Evolutionary conservation across 2,113 vertebrate species (phyloP), one percentile per base, ranked within the genome.

Genomic region (Agelaius tricolor): DNA sequence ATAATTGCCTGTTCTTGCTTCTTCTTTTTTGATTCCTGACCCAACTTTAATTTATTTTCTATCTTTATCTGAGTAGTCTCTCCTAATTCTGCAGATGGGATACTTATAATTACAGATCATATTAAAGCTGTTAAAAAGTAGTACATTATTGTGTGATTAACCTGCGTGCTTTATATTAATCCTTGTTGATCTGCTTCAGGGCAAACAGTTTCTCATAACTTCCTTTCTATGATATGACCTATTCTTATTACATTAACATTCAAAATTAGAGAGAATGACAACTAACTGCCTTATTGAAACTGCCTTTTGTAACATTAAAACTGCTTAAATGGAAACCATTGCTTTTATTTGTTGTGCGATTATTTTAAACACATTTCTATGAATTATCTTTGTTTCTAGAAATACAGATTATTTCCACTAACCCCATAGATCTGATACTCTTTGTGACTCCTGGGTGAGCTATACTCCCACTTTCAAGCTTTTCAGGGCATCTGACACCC

Each of bases 11-110:
- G 30, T 67, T 61, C 80, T 89, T 91, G 15, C 7, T 66, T 33
- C 10, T 80, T 72, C 41, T 63, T 90, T 88, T 94, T 96, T 92
- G 80, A 90, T 94, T 95, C 93, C 93, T 94, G 73, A 95, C 77
- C 76, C 73, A 85, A 83, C 69, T 96, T 76, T 89, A 73, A 28
- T 62, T 88, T 85, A 54, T 87, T 75, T 78, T 30, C 49, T 76
- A 47, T 85, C 49, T 94, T 95, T 69, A 87, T 95, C 80, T 91
- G 47, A 77, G 55, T 83, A 81, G 86, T 92, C 26, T 90, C 79
- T 89, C 77, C 62, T 92, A 95, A 91, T 92, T 94, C 78, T 95
- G 72, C 67, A 96, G 71, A 94, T 52, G 41, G 51, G 79, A 87
- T 92, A 76, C 43, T 93, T 93, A 77, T 82, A 96, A 96, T 94